Conservation (phyloP, 2,113 vertebrate species). For the Pogonocichla stellata region DNA sequence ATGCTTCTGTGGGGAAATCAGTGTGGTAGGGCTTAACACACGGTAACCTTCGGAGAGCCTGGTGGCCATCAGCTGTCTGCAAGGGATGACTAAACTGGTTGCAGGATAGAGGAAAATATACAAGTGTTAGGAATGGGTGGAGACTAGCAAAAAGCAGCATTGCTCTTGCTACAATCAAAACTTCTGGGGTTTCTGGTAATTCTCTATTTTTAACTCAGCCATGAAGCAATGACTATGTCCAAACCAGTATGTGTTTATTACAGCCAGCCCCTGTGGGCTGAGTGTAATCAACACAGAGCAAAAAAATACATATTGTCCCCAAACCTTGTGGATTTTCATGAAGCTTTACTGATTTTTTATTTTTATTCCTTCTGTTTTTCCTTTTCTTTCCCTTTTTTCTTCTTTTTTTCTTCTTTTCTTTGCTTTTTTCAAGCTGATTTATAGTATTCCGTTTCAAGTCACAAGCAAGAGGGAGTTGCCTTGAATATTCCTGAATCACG, state of each 20-base stretch:
- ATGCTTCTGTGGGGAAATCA: background rate
- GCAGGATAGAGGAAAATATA: background rate
- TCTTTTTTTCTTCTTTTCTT: background rate
- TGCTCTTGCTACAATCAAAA: background rate
- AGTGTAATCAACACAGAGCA: background rate
- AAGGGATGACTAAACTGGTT: background rate
- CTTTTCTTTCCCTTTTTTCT: background rate
- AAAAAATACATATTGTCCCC: background rate
- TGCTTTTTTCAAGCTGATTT: background rate
- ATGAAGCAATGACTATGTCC: background rate
- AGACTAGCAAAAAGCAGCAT: background rate
- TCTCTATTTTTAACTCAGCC: background rate
- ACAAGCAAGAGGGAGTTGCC: conserved; percentile 1
- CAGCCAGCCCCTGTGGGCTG: background rate
- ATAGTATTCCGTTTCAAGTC: background rate
- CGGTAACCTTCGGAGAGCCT: background rate
- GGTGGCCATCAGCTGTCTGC: background rate
- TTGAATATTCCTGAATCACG: background rate
- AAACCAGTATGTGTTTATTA: background rate
- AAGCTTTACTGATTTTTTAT: background rate
- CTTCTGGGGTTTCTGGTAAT: background rate
- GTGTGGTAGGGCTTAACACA: background rate
- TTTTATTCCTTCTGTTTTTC: background rate
- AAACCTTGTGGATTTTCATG: background rate
- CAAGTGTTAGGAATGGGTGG: background rate